Evolutionary conservation across 1,140 invertebrate species (phyloP), one percentile per base, ranked within the genome.

Genomic region (Holcopasites calliopsidis): DNA sequence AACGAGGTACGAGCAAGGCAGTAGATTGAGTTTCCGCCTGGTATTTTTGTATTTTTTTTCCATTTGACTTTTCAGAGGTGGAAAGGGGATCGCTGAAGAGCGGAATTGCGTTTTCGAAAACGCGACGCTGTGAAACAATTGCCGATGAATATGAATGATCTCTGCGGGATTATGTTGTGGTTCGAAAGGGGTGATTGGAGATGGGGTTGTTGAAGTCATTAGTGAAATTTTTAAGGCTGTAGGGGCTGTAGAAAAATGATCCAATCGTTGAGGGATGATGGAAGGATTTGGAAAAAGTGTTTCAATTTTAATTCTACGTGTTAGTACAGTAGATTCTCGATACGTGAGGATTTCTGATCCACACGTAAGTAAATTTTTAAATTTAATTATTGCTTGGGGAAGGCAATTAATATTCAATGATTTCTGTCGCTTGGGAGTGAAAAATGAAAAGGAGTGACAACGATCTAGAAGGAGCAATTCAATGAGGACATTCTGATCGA

Each of bases 1-100:
- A 91, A 92, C 90, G 89, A 91, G 86, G 79, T 84, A 33, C 64
- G 47, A 70, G 73, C 55, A 58, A 26, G 55, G 42, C 66, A 54
- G 42, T 58, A 74, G 81, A 82, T 78, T 64, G 76, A 72, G 66
- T 75, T 66, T 58, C 73, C 16, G 13, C 28, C 23, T 28, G 28
- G 10, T 61, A 11, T 70, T 49, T 21, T 28, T 3, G 33, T 4
- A 31, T 54, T 18, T 33, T 54, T 75, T 75, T 68, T 75, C 42
- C 64, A 68, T 75, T 75, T 66, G 42, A 3, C 1, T 61, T n/a
- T n/a, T n/a, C n/a, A n/a, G n/a, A 11, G 16, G 11, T 10, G 18
- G 18, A 16, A 28, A 21, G 31, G 31, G 21, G 42, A n/a, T 66
- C 61, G 62, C 38, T 74, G 71, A 74, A 74, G 71, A 57, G 50